Conservation (phyloP, 2,888 invertebrate species). For the Auanema freiburgensis region DNA sequence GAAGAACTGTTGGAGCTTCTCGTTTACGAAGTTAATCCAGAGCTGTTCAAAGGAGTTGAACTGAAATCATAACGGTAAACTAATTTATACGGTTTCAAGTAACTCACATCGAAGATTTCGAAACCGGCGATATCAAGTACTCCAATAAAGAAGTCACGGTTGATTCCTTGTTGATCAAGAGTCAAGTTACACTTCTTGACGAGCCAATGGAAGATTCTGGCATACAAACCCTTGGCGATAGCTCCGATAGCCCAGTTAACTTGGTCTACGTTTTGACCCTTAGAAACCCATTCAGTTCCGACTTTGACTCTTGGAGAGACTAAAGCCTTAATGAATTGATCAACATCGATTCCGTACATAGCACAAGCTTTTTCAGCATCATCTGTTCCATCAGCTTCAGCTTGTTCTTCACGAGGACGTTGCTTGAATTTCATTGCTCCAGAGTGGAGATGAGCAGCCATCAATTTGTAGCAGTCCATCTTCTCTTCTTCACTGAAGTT, state of each 20-base stretch:
- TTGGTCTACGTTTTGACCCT: slow-evolving; percentile 69
- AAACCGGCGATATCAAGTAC: slow-evolving; percentile 99
- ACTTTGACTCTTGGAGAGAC: slow-evolving; percentile 69
- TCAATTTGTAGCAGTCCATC: slow-evolving; percentile 93
- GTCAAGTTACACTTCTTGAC: slow-evolving; percentile 68
- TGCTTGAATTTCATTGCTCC: slow-evolving; percentile 99
- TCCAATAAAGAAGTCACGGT: slow-evolving; percentile 93
- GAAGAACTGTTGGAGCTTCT: slow-evolving; percentile 97
- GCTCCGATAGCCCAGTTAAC: slow-evolving; percentile 65
- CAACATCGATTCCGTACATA: slow-evolving; percentile 57
- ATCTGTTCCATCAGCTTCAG: slow-evolving; percentile 72
- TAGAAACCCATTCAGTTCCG: slow-evolving; percentile 69
- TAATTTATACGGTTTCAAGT: not conserved
- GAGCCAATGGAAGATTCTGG: slow-evolving; percentile 68
- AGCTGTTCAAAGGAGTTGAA: slow-evolving; percentile 97
- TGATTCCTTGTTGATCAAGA: slow-evolving; percentile 74
- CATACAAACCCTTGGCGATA: slow-evolving; percentile 68
- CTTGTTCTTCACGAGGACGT: slow-evolving; percentile 99
- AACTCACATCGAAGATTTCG: slow-evolving; percentile 88
- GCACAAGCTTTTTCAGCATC: slow-evolving; percentile 59
- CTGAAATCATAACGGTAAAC: slow-evolving; percentile 72
- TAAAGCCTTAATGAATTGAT: slow-evolving; percentile 66
- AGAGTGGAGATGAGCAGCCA: slow-evolving; percentile 98
- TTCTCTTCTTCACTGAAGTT: slow-evolving; percentile 96
- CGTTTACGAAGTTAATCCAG: slow-evolving; percentile 98